Evolutionary conservation across 2,888 invertebrate species (phyloP).

Genomic region (Tipula vernalis): DNA sequence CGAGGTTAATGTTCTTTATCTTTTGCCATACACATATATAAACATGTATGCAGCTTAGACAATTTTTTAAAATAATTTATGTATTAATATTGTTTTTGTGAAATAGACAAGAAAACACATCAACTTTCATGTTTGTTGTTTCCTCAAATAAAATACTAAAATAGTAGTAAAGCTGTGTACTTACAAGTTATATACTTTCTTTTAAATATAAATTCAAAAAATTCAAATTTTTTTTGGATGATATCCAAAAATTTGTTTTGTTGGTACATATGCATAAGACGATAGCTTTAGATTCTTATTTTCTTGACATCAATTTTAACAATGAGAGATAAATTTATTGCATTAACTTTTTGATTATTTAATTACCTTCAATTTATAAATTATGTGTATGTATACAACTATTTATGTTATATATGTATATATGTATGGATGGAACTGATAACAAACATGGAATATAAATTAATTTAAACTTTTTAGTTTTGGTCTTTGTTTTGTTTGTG

Average conservation of each 20-base stretch:
- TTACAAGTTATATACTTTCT: not conserved
- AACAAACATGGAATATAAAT: not conserved
- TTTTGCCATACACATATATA: not conserved
- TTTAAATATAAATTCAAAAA: not conserved
- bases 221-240: not conserved
- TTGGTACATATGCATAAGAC: not conserved
- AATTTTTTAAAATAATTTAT: not conserved
- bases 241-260: not conserved
- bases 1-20: not conserved
- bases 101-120: not conserved
- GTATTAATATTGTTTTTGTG: not conserved
- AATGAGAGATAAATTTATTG: not conserved
- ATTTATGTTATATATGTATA: not conserved
- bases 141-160: not conserved
- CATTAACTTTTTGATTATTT: not conserved
- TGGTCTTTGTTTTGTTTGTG: not conserved
- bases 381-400: not conserved
- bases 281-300: not conserved
- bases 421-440: not conserved
- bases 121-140: not conserved
- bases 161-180: not conserved
- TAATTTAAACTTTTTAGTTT: not conserved
- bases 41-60: not conserved
- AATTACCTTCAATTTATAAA: conserved; percentile 4
- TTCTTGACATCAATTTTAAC: not conserved